A percentile compares a stretch with the other conserved stretches of the same genome.
phyloP scores from a whole-genome alignment of 2,113 vertebrate genomes.

The Falcunculus frontatus region DNA sequence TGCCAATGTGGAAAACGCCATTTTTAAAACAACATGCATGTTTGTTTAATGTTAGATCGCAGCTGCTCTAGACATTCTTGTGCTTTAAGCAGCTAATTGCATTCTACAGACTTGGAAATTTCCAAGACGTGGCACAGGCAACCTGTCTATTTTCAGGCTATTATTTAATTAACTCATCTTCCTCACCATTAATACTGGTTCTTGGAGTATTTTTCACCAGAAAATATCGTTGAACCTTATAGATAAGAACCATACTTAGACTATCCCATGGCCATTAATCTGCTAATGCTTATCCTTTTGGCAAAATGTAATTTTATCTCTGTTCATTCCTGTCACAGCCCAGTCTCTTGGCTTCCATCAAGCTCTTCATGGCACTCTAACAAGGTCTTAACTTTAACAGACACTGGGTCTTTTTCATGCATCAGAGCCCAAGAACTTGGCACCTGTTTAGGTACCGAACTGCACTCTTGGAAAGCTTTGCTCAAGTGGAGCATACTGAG shows the following conservation, averaged over 20 bases:
- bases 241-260: not conserved
- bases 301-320: not conserved
- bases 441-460: not conserved
- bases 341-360: not conserved
- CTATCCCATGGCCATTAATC: not conserved
- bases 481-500: conserved; percentile 13
- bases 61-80: not conserved
- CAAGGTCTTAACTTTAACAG: conserved; percentile 8
- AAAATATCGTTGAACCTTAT: not conserved
- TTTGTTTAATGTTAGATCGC: not conserved
- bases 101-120: not conserved
- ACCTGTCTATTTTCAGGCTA: not conserved
- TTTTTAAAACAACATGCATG: not conserved
- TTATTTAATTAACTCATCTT: not conserved
- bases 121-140: not conserved
- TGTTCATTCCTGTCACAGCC: not conserved
- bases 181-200: not conserved
- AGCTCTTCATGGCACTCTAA: not conserved
- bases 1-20: not conserved
- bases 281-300: not conserved
- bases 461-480: conserved; percentile 19
- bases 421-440: not conserved
- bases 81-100: not conserved
- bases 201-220: not conserved
- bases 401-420: not conserved